These are phyloP conservation scores for rabbit (Oryctolagus cuniculus) DNA, from an alignment of 2,113 vertebrate genomes.

Conservation along the genomic window DNA sequence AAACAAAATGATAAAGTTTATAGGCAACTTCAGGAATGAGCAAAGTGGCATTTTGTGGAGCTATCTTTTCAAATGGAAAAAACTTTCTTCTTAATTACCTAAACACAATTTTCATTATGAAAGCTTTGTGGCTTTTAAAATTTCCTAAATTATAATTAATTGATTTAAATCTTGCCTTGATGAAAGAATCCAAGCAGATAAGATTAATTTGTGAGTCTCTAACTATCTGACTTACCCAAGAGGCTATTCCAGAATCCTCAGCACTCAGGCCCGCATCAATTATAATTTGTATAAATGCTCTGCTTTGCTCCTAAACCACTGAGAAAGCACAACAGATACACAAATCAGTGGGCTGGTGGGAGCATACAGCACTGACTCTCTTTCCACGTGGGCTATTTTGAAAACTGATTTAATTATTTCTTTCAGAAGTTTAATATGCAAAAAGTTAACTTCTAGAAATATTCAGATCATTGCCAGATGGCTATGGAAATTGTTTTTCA, in stretches of 20 bases:
- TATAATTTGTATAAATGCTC: slow-evolving; percentile 88
- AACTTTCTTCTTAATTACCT: slow-evolving; percentile 67
- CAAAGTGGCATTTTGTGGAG: not conserved
- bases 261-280: slow-evolving; percentile 75
- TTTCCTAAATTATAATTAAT: slow-evolving; percentile 87
- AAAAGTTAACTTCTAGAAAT: slow-evolving; percentile 81
- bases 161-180: slow-evolving; percentile 84
- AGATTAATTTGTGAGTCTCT: slow-evolving; percentile 82
- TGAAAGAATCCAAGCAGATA: slow-evolving; percentile 83
- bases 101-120: slow-evolving; percentile 76
- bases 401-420: slow-evolving; percentile 86
- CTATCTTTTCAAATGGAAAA: slow-evolving; percentile 55
- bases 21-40: not conserved
- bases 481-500: slow-evolving; percentile 78
- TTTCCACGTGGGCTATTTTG: slow-evolving; percentile 71
- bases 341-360: slow-evolving; percentile 77
- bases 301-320: slow-evolving; percentile 76
- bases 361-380: slow-evolving; percentile 71
- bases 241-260: slow-evolving; percentile 78
- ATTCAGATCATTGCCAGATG: slow-evolving; percentile 76
- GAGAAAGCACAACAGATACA: slow-evolving; percentile 60
- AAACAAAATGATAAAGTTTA: slow-evolving; percentile 17
- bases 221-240: slow-evolving; percentile 82
- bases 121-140: slow-evolving; percentile 83
- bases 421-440: slow-evolving; percentile 84